Evolutionary conservation across 2,113 vertebrate genomes (phyloP).

Genomic region (Urocolius indicus): DNA sequence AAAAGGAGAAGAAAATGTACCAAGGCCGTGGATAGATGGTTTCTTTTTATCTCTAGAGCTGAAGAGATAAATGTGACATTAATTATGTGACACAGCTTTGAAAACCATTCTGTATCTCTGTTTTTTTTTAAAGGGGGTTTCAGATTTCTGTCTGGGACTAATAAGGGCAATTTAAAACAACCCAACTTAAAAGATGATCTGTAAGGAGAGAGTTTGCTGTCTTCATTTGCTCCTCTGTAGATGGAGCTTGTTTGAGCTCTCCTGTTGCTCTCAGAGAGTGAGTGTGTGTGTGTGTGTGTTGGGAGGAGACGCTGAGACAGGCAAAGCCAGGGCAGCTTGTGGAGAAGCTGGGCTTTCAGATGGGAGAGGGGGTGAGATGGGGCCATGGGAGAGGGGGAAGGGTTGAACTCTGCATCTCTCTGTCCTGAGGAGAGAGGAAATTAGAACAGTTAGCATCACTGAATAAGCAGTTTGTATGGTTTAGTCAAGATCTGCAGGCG

Average conservation of each 20-base stretch:
- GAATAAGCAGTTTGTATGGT: neutral
- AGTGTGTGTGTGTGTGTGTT: accelerated
- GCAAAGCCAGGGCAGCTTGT: neutral
- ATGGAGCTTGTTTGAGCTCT: neutral
- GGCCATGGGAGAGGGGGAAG: neutral
- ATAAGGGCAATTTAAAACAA: conserved; percentile 41
- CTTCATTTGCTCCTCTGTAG: conserved; percentile 48
- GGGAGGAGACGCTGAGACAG: neutral
- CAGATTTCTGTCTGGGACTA: conserved; percentile 67
- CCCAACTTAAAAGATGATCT: conserved; percentile 59
- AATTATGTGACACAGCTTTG: conserved; percentile 71
- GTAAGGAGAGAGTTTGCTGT: conserved; percentile 35
- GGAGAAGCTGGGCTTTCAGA: neutral
- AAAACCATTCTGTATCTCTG: conserved; percentile 60
- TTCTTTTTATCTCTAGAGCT: conserved; percentile 71
- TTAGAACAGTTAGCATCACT: neutral
- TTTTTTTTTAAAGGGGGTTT: conserved; percentile 6
- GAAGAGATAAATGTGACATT: conserved; percentile 73
- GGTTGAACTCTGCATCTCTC: neutral
- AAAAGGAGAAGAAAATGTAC: conserved; percentile 61
- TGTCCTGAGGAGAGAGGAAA: neutral
- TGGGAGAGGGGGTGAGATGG: neutral
- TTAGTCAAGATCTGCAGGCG: neutral
- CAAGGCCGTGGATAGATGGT: conserved; percentile 55
- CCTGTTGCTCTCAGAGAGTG: neutral